Evolutionary conservation across 2,113 vertebrate species (phyloP).

Genomic region (Cariama cristata): DNA sequence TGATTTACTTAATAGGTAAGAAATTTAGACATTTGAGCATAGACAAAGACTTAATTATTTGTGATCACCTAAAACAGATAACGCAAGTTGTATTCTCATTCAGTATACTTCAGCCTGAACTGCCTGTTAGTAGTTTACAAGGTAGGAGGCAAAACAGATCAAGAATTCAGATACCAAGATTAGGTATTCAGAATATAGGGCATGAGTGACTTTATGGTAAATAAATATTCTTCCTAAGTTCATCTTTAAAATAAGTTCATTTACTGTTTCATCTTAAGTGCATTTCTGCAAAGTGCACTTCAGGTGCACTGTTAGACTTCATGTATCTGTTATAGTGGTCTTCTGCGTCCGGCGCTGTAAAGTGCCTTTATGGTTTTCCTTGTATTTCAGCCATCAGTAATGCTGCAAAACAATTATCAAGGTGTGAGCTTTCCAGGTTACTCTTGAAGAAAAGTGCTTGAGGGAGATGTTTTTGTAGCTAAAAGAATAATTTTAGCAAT

Average conservation of each 20-base stretch:
- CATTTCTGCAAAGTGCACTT: background rate
- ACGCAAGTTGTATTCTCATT: background rate
- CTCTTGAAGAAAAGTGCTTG: background rate
- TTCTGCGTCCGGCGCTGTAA: background rate
- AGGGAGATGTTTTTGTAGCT: background rate
- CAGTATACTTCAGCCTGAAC: background rate
- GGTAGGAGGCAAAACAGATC: background rate
- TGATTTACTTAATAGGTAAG: background rate
- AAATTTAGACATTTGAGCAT: background rate
- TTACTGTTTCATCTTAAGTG: background rate
- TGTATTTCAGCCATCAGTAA: background rate
- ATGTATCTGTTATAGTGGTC: background rate
- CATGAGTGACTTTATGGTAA: background rate
- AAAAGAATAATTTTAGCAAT: background rate
- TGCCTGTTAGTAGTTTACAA: background rate
- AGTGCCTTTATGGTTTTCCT: background rate
- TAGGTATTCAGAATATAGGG: background rate
- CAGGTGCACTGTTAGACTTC: background rate
- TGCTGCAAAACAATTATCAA: background rate
- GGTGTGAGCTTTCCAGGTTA: background rate
- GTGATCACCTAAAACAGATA: background rate
- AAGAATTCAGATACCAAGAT: background rate
- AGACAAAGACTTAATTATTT: background rate
- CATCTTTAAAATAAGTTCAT: background rate
- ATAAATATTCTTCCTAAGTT: background rate